phyloP scores from a whole-genome alignment of 1,140 invertebrate genomes.

The Lordiphosa collinella region DNA sequence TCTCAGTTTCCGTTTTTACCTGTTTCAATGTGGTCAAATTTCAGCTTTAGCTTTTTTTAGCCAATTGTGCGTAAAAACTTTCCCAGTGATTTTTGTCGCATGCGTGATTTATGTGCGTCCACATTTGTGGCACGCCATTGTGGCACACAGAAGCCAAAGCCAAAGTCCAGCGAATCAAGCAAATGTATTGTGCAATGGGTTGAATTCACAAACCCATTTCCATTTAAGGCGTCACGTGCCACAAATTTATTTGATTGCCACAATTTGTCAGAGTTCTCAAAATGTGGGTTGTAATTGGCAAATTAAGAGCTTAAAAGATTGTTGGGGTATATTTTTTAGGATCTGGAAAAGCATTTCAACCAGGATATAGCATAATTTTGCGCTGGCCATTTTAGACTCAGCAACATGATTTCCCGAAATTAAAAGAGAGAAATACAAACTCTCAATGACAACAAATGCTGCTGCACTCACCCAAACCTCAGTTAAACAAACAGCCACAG shows the following conservation, averaged over 20 bases:
- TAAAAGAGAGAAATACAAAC: neutral
- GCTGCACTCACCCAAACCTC: neutral
- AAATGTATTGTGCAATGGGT: slow-evolving; percentile 47
- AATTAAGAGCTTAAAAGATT: no score
- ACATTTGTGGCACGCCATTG: slow-evolving; percentile 46
- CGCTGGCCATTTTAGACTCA: neutral
- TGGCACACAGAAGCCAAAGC: neutral
- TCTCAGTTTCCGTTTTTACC: slow-evolving; percentile 13
- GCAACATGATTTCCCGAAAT: neutral
- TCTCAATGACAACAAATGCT: neutral
- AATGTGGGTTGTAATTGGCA: neutral
- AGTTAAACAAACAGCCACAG: neutral
- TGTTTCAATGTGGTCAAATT: slow-evolving; percentile 4
- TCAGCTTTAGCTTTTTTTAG: slow-evolving; percentile 14
- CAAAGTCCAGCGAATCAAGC: slow-evolving; percentile 37
- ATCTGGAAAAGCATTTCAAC: no score
- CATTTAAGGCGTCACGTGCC: slow-evolving; percentile 54
- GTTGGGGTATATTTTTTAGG: no score
- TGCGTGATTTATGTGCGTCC: slow-evolving; percentile 61
- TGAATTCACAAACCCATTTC: slow-evolving; percentile 19
- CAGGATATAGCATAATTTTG: neutral
- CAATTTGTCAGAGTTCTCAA: neutral
- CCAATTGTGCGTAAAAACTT: slow-evolving; percentile 61
- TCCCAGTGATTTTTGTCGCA: slow-evolving; percentile 45
- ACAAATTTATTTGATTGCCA: slow-evolving; percentile 39